Evolutionary conservation across 92 coral and sea anemone genomes (phyloP).

Genomic region (Plumapathes pennacea): DNA sequence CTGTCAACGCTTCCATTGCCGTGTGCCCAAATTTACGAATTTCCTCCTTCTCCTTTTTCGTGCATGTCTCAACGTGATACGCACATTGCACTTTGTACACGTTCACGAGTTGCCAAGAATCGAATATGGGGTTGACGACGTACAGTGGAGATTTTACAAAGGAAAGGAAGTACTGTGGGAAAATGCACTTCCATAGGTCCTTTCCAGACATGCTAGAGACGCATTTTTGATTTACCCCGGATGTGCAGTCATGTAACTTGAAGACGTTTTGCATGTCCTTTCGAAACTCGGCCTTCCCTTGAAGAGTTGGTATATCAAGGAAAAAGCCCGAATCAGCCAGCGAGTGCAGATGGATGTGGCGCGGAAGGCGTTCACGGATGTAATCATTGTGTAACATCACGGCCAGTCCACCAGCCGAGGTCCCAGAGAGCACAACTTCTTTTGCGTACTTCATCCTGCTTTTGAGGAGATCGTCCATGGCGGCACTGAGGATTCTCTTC

Average conservation of each 20-base stretch:
- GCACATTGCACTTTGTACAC: constrained; percentile 63
- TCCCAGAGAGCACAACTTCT: constrained; percentile 80
- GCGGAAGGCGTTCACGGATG: constrained; percentile 62
- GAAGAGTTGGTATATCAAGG: constrained; percentile 50
- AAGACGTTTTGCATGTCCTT: constrained; percentile 63
- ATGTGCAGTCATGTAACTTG: constrained; percentile 72
- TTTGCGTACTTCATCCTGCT: constrained; percentile 40
- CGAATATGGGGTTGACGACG: constrained; percentile 71
- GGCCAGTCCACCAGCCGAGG: constrained; percentile 96
- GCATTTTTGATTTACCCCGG: constrained; percentile 65
- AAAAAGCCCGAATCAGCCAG: constrained; percentile 90
- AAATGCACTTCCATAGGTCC: constrained; percentile 71
- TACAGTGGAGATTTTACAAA: constrained; percentile 58
- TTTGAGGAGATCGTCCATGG: constrained; percentile 67
- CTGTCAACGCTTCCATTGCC: constrained; percentile 60
- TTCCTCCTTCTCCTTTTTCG: constrained; percentile 48
- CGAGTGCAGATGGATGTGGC: constrained; percentile 49
- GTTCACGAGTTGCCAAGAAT: constrained; percentile 81
- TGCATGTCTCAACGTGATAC: constrained; percentile 40
- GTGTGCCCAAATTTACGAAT: constrained; percentile 50
- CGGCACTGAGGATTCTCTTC: constrained; percentile 68
- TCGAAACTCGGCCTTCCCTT: constrained; percentile 46
- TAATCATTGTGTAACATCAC: constrained; percentile 87
- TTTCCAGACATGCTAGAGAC: constrained; percentile 30
- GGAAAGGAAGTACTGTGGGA: constrained; percentile 63